Evolutionary conservation across 2,113 vertebrate species (phyloP), one percentile per base, ranked within the genome.

Genomic region (Laticauda laticaudata): DNA sequence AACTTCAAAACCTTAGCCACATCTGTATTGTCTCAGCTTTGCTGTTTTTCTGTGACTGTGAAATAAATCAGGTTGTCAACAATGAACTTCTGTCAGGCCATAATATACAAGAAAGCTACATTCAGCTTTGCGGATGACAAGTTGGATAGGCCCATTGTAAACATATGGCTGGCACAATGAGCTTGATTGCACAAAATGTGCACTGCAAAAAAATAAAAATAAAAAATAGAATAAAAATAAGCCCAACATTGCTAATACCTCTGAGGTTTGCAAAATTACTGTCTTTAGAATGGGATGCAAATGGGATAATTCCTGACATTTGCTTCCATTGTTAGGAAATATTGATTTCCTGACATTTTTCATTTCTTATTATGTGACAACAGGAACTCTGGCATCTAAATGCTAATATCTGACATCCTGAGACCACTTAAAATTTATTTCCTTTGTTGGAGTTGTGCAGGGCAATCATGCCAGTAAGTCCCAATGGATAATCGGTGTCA

Each of bases 341-440:
- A 97, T 97, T 96, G 96, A 97, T 97, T 97, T 96, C 96, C 95
- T 96, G 95, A 96, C 95, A 96, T 95, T 95, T 96, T 91, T 95
- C 26, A 2, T 96, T 95, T 93, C 95, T 95, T 96, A 94, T 93
- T 96, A 93, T 95, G 95, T 94, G 93, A 95, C 95, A 95, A 0
- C 34, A 94, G 94, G n/a, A 85, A 85, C 20, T 48, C 88, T 96
- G 90, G 93, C 94, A 95, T 89, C 95, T 24, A 91, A 95, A 96
- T 95, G 94, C 94, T 97, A 96, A 96, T 96, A 95, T 96, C 93
- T 61, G 88, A 93, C 92, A 92, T 86, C 81, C 29, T 95, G 93
- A 92, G 94, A 96, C 90, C 51, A 96, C 94, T 96, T 96, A 94
- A 87, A 87, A 96, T 96, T 96, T 95, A 95, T 97, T 97, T 95